Base-by-base conservation (phyloP, 2,113 vertebrate genomes). In the Spea bombifrons region DNA sequence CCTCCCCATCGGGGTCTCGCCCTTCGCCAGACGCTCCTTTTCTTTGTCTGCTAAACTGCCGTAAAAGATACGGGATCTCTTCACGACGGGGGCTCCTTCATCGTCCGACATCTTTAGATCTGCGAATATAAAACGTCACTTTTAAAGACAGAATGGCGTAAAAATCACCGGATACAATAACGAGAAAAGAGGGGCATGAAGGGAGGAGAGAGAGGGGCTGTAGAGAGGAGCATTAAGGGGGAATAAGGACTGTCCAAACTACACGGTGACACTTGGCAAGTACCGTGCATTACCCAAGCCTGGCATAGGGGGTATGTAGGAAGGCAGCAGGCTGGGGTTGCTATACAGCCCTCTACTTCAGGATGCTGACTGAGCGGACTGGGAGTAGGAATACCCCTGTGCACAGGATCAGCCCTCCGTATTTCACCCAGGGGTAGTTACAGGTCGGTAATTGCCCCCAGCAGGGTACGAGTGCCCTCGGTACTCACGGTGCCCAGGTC, bases 11-110 rank as follows among this genome's bases (percentile, higher is more conserved):
- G 88, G 86, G 0, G 80, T 52, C 0, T 88, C 87, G 2, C 94
- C 93, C 8, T 88, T 90, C 1, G 86, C 85, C 78, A 98, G 90
- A 0, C 97, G 92, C 66, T 97, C 95, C 0, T 90, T 90, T 81
- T 98, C 97, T 81, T 96, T 97, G 78, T 97, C 96, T 83, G 98
- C 97, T 90, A 98, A 88, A 76, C 97, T 98, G 57, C 97, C 97
- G 0, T 99, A 99, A 83, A 93, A 98, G 81, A 99, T 94, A 4
- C 95, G 94, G 0, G 89, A 84, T 81, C 84, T 95, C 88, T 98
- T 98, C 71, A 93, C 80, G 1, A 90, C 80, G 0, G 87, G 72
- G 0, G 76, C 87, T 1, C 75, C 82, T 0, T 95, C 95, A 0
- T 95, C 86, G 0, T 97, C 95, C 0, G 94, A 85, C 15, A 95